phyloP scores from a whole-genome alignment of 2,888 invertebrate genomes.

The Cartodere bifasciata region DNA sequence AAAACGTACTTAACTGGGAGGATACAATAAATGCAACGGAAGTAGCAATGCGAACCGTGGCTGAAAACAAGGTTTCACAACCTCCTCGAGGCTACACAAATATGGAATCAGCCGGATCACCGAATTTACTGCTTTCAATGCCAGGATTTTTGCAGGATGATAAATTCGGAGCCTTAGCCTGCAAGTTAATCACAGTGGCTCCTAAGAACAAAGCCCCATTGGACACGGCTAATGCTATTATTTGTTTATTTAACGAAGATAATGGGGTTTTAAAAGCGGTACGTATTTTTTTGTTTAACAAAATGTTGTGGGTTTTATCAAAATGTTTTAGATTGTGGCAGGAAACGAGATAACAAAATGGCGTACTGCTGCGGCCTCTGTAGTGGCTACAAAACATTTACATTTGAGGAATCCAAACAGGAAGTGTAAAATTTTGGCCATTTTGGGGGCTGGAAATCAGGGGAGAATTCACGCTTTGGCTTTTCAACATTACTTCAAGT shows the following conservation, averaged over 20 bases:
- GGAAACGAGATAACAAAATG: slow-evolving; percentile 43
- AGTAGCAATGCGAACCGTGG: not conserved
- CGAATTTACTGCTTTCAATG: slow-evolving; percentile 32
- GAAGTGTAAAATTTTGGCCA: slow-evolving; percentile 28
- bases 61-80: not conserved
- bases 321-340: slow-evolving; percentile 36
- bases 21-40: not conserved
- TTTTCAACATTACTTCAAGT: slow-evolving; percentile 36
- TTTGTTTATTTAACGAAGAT: slow-evolving; percentile 33
- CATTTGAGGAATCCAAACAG: slow-evolving; percentile 23
- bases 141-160: slow-evolving; percentile 34
- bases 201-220: slow-evolving; percentile 28
- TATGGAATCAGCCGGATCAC: not conserved
- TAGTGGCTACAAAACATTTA: slow-evolving; percentile 41
- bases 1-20: not conserved
- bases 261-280: slow-evolving; percentile 37
- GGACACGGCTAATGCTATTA: slow-evolving; percentile 35
- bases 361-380: slow-evolving; percentile 46
- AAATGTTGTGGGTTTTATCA: too few species aligned
- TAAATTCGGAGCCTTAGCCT: slow-evolving; percentile 28
- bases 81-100: not conserved
- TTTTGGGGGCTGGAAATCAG: slow-evolving; percentile 43
- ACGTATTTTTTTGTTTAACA: slow-evolving; percentile 12
- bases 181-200: slow-evolving; percentile 39
- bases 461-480: slow-evolving; percentile 39